phyloP scores from a whole-genome alignment of 2,888 invertebrate species.

The Nymphalis c-album region DNA sequence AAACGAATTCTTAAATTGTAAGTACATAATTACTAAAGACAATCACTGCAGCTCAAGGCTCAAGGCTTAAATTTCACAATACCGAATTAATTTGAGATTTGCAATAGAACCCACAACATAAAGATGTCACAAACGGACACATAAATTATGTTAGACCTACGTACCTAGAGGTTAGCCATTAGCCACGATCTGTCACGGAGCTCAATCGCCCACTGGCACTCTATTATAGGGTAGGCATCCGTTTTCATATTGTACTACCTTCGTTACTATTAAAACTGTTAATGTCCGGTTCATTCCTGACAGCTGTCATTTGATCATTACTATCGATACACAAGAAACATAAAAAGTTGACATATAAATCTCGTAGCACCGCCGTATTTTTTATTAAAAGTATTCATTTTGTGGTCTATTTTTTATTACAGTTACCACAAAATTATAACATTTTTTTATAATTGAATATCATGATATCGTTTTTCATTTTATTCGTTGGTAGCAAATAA shows the following conservation, averaged over 20 bases:
- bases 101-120: conserved; percentile 33
- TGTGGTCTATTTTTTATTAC: too few species aligned
- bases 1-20: conserved; percentile 3
- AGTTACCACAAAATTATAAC: too few species aligned
- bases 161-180: conserved; percentile 50
- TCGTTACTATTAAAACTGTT: neutral
- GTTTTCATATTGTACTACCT: conserved; percentile 5
- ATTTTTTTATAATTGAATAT: too few species aligned
- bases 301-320: too few species aligned
- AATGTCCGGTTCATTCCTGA: too few species aligned
- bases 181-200: conserved; percentile 60
- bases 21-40: conserved; percentile 33
- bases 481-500: too few species aligned
- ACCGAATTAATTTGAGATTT: conserved; percentile 29
- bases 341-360: too few species aligned
- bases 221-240: conserved; percentile 45
- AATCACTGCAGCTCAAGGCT: conserved; percentile 21
- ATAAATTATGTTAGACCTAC: conserved; percentile 40
- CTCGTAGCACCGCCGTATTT: too few species aligned
- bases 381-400: too few species aligned
- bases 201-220: conserved; percentile 53
- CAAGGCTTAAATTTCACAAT: conserved; percentile 29
- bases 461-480: too few species aligned
- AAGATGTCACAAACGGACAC: conserved; percentile 41
- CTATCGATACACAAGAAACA: too few species aligned